Percentiles rank a stretch among this genome's conserved stretches.
These are phyloP conservation scores for Tribolium freemani DNA, from an alignment of 2,888 invertebrate species.

Conservation along the genomic window DNA sequence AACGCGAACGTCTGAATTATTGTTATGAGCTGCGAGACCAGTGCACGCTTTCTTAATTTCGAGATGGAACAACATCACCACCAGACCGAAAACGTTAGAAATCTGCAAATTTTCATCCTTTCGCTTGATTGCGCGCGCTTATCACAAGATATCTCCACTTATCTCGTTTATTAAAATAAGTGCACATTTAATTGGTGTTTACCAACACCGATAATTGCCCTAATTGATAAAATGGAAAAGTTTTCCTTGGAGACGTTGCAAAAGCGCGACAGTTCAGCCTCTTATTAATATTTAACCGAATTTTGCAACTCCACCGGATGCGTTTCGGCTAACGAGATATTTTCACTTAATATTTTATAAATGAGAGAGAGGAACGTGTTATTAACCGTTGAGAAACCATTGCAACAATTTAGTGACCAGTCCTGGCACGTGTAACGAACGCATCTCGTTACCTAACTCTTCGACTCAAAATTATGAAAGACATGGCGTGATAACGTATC, in stretches of 20 bases:
- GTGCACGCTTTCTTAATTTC: conserved; percentile 62
- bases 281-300: conserved; percentile 17
- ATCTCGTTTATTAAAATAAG: neutral
- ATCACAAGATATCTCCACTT: conserved; percentile 4
- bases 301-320: conserved; percentile 33
- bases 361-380: conserved; percentile 30
- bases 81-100: conserved; percentile 50
- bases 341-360: conserved; percentile 39
- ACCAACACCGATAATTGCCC: neutral
- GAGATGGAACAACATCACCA: conserved; percentile 58
- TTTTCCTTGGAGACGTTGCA: neutral
- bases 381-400: conserved; percentile 23
- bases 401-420: neutral
- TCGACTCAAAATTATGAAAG: conserved; percentile 60
- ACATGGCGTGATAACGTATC: conserved; percentile 44
- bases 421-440: neutral
- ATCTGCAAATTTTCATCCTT: conserved; percentile 19
- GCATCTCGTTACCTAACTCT: conserved; percentile 33
- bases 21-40: conserved; percentile 50
- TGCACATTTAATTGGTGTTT: neutral
- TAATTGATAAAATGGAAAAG: neutral
- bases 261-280: neutral
- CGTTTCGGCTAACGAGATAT: conserved; percentile 36
- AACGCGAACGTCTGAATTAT: conserved; percentile 57
- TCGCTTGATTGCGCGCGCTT: conserved; percentile 9